A percentile compares a stretch with the other conserved stretches of the same genome.
Conservation (phyloP, 2,888 invertebrate genomes). For the Polydesmus complanatus region DNA sequence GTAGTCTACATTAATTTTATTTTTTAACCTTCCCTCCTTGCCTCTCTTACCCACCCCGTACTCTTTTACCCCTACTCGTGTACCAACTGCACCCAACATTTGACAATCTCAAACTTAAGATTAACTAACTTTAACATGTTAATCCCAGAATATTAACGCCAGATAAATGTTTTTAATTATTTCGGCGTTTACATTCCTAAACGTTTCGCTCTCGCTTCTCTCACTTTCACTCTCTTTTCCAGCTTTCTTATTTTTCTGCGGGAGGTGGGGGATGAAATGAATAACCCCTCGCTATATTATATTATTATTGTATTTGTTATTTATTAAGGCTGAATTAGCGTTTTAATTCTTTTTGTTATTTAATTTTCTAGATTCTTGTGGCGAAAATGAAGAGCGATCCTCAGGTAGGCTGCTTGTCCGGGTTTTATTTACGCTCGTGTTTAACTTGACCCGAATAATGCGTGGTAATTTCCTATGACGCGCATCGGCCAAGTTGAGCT, state of each 20-base stretch:
- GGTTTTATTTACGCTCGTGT: neutral
- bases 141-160: too few relatives aligned
- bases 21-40: too few relatives aligned
- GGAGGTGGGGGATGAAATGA: too few relatives aligned
- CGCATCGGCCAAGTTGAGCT: neutral
- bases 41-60: neutral
- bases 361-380: conserved; percentile 13
- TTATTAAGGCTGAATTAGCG: too few relatives aligned
- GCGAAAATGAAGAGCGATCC: conserved; percentile 19
- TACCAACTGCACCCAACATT: neutral
- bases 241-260: too few relatives aligned
- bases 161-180: too few relatives aligned
- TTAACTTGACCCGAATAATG: neutral
- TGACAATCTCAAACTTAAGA: neutral
- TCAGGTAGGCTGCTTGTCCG: conserved; percentile 14
- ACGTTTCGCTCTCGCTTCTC: neutral
- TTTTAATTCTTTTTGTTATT: neutral
- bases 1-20: too few relatives aligned
- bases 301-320: too few relatives aligned
- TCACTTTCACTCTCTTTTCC: too few relatives aligned
- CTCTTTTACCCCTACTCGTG: neutral
- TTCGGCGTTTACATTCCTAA: neutral
- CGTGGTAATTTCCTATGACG: neutral
- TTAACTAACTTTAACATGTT: too few relatives aligned
- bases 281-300: too few relatives aligned